Evolutionary conservation across 2,888 invertebrate species (phyloP).

Genomic region (Priapulus caudatus): DNA sequence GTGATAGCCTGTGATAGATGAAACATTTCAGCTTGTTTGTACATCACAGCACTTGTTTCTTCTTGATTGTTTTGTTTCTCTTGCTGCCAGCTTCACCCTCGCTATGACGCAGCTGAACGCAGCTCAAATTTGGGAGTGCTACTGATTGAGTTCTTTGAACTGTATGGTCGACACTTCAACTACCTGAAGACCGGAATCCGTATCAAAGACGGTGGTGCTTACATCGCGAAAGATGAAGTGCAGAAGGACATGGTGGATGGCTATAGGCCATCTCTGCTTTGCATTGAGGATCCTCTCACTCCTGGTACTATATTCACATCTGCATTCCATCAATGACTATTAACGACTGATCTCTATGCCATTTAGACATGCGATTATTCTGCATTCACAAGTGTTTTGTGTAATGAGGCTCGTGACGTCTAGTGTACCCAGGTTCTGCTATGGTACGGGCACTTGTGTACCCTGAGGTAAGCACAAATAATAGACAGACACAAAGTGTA

Average conservation of each 20-base stretch:
- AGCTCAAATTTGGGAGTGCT: constrained; percentile 62
- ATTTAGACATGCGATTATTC: too few species aligned
- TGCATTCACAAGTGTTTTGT: too few species aligned
- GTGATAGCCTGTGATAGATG: too few species aligned
- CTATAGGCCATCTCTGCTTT: constrained; percentile 75
- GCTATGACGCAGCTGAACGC: constrained; percentile 53
- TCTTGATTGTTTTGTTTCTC: constrained; percentile 20
- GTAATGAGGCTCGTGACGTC: too few species aligned
- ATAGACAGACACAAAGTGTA: too few species aligned
- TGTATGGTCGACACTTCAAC: constrained; percentile 85
- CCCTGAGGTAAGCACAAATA: too few species aligned
- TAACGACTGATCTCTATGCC: too few species aligned
- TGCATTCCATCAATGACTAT: background rate
- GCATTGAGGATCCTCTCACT: constrained; percentile 94
- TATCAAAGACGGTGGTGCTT: constrained; percentile 81
- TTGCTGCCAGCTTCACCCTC: constrained; percentile 75
- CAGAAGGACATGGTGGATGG: constrained; percentile 88
- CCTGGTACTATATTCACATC: constrained; percentile 41
- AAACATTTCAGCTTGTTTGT: too few species aligned
- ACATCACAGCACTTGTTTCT: constrained; percentile 14
- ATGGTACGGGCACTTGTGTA: too few species aligned
- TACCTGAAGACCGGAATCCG: constrained; percentile 87
- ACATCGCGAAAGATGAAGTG: constrained; percentile 80
- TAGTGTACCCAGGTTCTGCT: too few species aligned
- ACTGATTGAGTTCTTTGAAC: constrained; percentile 89